Evolutionary conservation across 2,888 invertebrate genomes (phyloP).

Genomic region (Drosophila neutralis): DNA sequence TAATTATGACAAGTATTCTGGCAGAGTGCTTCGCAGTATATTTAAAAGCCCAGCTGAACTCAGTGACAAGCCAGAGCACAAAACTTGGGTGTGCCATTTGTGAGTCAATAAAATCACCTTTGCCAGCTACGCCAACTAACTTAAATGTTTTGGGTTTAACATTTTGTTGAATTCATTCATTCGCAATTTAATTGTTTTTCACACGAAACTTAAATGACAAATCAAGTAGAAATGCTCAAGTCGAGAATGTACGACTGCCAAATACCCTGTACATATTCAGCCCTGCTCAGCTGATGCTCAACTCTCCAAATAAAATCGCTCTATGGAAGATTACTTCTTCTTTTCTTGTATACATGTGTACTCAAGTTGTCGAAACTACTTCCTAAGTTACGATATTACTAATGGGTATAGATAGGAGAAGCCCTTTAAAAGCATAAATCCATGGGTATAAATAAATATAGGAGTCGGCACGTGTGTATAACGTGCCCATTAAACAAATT

Average conservation of each 20-base stretch:
- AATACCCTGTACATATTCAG: neutral
- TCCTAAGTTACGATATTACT: neutral
- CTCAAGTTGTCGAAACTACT: neutral
- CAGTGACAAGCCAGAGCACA: slow-evolving; percentile 3
- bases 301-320: neutral
- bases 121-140: slow-evolving; percentile 7
- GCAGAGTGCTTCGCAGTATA: neutral
- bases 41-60: neutral
- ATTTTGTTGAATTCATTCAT: slow-evolving; percentile 10
- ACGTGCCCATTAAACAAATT: neutral
- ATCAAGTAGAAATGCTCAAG: neutral
- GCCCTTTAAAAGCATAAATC: neutral
- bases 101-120: slow-evolving; percentile 26
- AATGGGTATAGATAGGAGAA: neutral
- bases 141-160: slow-evolving; percentile 17
- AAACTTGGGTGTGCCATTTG: slow-evolving; percentile 22
- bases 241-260: neutral
- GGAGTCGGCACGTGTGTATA: neutral
- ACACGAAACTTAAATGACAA: slow-evolving; percentile 11
- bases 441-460: neutral
- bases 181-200: slow-evolving; percentile 24
- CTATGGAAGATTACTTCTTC: neutral
- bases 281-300: neutral
- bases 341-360: neutral
- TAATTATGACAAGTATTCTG: slow-evolving; percentile 38